Percentiles rank a stretch among this genome's conserved stretches.
Evolutionary conservation across 2,888 invertebrate species (phyloP).

Genomic region (Camponotus fellah): DNA sequence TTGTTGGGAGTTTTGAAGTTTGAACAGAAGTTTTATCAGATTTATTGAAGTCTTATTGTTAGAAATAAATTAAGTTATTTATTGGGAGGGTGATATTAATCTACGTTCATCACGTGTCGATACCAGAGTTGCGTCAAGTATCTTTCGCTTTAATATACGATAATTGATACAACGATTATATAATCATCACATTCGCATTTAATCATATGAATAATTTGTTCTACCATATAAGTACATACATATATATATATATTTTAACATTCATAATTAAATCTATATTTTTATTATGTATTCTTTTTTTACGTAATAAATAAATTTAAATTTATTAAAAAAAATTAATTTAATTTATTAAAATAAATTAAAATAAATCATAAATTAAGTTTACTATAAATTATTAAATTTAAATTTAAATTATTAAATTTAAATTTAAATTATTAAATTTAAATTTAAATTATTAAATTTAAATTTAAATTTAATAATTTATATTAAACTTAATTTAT

Average conservation of each 20-base stretch:
- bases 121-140: neutral
- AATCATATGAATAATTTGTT: neutral
- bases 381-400: too few relatives aligned
- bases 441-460: too few relatives aligned
- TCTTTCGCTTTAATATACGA: conserved; percentile 6
- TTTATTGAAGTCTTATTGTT: neutral
- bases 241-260: neutral
- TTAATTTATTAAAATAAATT: too few relatives aligned
- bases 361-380: neutral
- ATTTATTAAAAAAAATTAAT: too few relatives aligned
- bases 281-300: neutral
- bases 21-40: neutral
- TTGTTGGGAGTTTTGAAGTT: neutral
- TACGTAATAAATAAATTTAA: neutral
- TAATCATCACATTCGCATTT: conserved; percentile 8
- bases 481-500: neutral
- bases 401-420: too few relatives aligned
- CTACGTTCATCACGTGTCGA: neutral
- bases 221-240: neutral
- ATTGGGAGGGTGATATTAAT: neutral
- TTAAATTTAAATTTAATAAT: too few relatives aligned
- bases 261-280: neutral
- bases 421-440: too few relatives aligned
- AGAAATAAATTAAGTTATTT: neutral
- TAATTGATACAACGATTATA: neutral